Evolutionary conservation across 1,140 invertebrate genomes (phyloP).

Genomic region (Ips nitidus): DNA sequence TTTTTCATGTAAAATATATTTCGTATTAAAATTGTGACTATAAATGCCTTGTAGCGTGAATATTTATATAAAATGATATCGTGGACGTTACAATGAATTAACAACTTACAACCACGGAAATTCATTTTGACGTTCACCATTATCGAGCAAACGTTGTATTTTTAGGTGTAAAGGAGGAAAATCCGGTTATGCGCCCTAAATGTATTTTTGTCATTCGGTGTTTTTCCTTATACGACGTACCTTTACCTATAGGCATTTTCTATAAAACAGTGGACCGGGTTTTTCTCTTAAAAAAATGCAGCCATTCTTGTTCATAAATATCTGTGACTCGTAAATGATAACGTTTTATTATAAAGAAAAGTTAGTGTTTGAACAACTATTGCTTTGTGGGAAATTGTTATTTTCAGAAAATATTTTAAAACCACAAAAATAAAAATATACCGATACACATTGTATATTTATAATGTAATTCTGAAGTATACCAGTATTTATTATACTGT

Average conservation of each 20-base stretch:
- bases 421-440: constrained; percentile 53
- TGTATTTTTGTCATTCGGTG: constrained; percentile 32
- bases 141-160: constrained; percentile 45
- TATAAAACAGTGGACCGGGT: constrained; percentile 27
- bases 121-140: too few relatives aligned
- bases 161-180: constrained; percentile 45
- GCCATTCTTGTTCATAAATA: constrained; percentile 50
- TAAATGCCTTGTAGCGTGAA: constrained; percentile 53
- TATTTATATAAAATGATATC: constrained; percentile 38
- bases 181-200: constrained; percentile 15
- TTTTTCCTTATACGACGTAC: constrained; percentile 16
- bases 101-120: too few relatives aligned
- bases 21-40: constrained; percentile 51
- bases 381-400: constrained; percentile 57
- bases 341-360: constrained; percentile 49
- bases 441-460: constrained; percentile 56
- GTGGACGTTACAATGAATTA: not conserved
- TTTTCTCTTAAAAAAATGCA: constrained; percentile 46
- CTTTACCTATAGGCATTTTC: constrained; percentile 5
- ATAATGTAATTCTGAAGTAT: constrained; percentile 56
- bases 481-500: constrained; percentile 57
- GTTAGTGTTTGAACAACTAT: constrained; percentile 54
- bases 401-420: constrained; percentile 56
- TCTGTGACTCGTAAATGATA: constrained; percentile 50
- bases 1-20: constrained; percentile 37